Percentiles rank a stretch among this genome's conserved stretches.
Evolutionary conservation across 2,797 vertebrate genomes (phyloP).

Genomic region (Fundulus diaphanus): DNA sequence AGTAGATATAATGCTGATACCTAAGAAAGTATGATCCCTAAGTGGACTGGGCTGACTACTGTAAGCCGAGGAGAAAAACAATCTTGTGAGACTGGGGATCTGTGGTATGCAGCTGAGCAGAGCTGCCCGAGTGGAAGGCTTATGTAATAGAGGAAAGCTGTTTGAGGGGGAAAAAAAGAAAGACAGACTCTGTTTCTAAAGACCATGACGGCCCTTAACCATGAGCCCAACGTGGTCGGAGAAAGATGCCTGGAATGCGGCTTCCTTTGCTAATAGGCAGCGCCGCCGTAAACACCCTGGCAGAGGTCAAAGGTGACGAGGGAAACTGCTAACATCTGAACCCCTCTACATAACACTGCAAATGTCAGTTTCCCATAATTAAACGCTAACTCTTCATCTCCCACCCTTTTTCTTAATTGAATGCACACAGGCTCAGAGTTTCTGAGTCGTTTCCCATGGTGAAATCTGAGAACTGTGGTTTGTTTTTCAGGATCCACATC

Average conservation of each 20-base stretch:
- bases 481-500: constrained; percentile 72
- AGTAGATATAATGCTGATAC: constrained; percentile 8
- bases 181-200: constrained; percentile 49
- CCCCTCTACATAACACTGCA: constrained; percentile 29
- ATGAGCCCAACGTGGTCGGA: constrained; percentile 49
- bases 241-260: constrained; percentile 62
- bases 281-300: constrained; percentile 60
- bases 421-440: not conserved
- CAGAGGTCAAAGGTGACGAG: constrained; percentile 59
- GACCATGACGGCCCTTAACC: constrained; percentile 58
- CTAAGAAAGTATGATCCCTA: constrained; percentile 16
- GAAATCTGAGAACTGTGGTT: constrained; percentile 68
- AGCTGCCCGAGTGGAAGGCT: constrained; percentile 51
- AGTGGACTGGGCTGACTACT: constrained; percentile 46
- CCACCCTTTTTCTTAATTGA: not conserved
- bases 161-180: constrained; percentile 23
- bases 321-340: constrained; percentile 58
- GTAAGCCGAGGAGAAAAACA: constrained; percentile 53
- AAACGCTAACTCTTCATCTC: not conserved
- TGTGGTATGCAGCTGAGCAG: constrained; percentile 58
- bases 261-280: constrained; percentile 60
- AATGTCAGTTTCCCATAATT: constrained; percentile 66
- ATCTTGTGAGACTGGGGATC: constrained; percentile 43
- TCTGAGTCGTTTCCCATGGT: constrained; percentile 55
- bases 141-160: constrained; percentile 60